Conservation (phyloP, 2,113 vertebrate species). For the Corythornis cristatus region DNA sequence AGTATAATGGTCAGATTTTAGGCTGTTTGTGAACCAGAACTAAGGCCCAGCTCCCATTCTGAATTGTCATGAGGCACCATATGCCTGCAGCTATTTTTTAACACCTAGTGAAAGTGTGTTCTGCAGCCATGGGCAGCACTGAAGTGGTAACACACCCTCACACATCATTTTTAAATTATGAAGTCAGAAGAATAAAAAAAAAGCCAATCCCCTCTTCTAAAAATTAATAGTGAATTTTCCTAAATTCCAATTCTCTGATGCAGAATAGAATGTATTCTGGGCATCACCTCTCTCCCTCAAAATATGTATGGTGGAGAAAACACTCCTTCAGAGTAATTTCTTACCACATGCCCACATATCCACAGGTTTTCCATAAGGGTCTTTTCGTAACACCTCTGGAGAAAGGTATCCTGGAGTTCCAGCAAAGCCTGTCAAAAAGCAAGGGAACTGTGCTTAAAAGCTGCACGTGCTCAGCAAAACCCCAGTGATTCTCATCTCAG, state of each 20-base stretch:
- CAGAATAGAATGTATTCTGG: not conserved
- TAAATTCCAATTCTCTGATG: not conserved
- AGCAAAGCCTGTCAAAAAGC: constrained; percentile 85
- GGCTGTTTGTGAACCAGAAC: not conserved
- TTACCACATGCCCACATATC: constrained; percentile 99
- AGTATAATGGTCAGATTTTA: not conserved
- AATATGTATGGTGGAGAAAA: not conserved
- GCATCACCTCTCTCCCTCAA: not conserved
- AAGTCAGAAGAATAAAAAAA: not conserved
- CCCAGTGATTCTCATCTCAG: not conserved
- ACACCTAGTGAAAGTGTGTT: not conserved
- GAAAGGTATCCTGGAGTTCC: constrained; percentile 97
- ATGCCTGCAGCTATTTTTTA: not conserved
- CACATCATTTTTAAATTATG: fast-evolving
- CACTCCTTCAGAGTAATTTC: constrained; percentile 17
- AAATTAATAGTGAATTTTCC: not conserved
- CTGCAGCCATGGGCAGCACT: not conserved
- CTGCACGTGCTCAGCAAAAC: fast-evolving
- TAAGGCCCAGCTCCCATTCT: not conserved
- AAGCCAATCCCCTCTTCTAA: not conserved
- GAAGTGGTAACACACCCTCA: not conserved
- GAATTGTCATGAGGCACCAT: not conserved
- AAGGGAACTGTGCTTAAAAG: not conserved
- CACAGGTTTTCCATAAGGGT: constrained; percentile 96
- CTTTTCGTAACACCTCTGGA: constrained; percentile 95